Evolutionary conservation across 2,797 vertebrate species (phyloP).

Genomic region (Uromys caudimaculatus): DNA sequence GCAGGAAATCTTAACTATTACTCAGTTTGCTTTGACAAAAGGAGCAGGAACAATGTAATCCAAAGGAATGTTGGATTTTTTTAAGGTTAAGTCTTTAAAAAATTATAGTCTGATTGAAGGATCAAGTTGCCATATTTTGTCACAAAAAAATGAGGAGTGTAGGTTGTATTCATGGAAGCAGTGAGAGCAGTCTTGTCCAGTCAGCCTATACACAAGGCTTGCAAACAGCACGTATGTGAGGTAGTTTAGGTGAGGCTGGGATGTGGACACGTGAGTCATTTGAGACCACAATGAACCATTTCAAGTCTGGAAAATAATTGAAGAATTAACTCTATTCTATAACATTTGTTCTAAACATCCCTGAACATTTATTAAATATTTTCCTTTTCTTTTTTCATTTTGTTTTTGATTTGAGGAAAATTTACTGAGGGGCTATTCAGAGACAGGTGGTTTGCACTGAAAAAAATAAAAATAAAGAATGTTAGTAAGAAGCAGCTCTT

Average conservation of each 20-base stretch:
- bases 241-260: background rate
- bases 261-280: background rate
- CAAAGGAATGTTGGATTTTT: conserved; percentile 38
- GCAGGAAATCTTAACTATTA: background rate
- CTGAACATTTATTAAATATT: background rate
- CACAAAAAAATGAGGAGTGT: background rate
- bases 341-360: background rate
- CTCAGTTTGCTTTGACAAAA: background rate
- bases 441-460: background rate
- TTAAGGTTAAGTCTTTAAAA: background rate
- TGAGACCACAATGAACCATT: background rate
- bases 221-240: background rate
- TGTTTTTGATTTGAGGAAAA: background rate
- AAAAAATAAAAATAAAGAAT: background rate
- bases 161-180: background rate
- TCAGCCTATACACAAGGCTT: background rate
- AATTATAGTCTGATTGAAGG: background rate
- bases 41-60: background rate
- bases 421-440: background rate
- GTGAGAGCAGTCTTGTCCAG: background rate
- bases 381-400: background rate
- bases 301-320: background rate
- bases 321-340: background rate
- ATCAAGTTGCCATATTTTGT: background rate
- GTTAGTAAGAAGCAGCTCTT: background rate